These are phyloP conservation scores for Chelmon rostratus DNA, from an alignment of 2,797 vertebrate genomes.

Conservation along the genomic window DNA sequence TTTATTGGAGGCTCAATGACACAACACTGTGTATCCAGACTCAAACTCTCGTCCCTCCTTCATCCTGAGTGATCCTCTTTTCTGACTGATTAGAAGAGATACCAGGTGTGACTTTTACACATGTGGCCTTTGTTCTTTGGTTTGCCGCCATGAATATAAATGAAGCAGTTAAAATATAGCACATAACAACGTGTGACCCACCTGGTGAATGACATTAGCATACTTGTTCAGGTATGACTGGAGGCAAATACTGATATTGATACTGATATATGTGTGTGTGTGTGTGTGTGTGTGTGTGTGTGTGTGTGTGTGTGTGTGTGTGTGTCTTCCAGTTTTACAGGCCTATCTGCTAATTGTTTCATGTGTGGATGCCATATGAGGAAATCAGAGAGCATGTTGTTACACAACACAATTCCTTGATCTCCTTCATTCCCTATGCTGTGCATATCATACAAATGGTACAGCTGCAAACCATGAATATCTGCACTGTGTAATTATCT, in stretches of 20 bases:
- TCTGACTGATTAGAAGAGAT: slow-evolving; percentile 42
- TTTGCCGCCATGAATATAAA: slow-evolving; percentile 12
- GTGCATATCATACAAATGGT: background rate
- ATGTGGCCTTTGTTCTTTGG: slow-evolving; percentile 26
- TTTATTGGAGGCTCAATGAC: slow-evolving; percentile 34
- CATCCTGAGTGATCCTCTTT: slow-evolving; percentile 39
- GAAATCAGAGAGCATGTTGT: background rate
- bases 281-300: too few relatives aligned
- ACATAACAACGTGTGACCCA: background rate
- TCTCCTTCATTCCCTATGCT: background rate
- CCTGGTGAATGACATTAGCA: slow-evolving; percentile 16
- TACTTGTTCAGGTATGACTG: slow-evolving; percentile 2
- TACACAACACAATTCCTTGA: background rate
- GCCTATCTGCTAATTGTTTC: background rate
- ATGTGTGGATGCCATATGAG: background rate
- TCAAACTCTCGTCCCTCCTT: slow-evolving; percentile 21
- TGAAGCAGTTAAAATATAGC: slow-evolving; percentile 13
- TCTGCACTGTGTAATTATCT: background rate
- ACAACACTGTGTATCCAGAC: slow-evolving; percentile 13
- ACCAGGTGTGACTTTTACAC: slow-evolving; percentile 36
- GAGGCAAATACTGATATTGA: background rate
- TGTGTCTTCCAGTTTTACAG: background rate
- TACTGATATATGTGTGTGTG: too few relatives aligned
- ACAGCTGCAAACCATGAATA: background rate
- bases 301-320: too few relatives aligned